Evolutionary conservation across 1,140 invertebrate species (phyloP).

Genomic region (Frieseomelitta varia): DNA sequence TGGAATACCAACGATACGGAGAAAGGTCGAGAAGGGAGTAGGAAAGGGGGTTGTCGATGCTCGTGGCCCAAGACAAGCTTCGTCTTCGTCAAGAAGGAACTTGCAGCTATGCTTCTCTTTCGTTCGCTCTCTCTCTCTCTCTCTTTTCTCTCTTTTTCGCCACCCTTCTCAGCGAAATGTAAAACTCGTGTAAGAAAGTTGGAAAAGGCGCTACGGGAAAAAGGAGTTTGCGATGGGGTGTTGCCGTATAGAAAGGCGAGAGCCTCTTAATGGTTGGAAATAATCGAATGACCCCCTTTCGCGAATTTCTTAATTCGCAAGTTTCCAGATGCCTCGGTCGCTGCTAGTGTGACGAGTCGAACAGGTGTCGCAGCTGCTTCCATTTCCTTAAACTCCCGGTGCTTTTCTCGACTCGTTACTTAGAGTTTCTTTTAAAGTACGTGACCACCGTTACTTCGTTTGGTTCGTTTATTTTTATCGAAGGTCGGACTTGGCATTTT

Average conservation of each 20-base stretch:
- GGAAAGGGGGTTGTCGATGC: not conserved
- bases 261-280: constrained; percentile 72
- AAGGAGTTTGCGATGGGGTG: constrained; percentile 19
- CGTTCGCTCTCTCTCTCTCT: not conserved
- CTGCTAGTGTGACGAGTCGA: not conserved
- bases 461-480: not conserved
- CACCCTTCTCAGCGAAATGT: constrained; percentile 71
- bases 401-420: constrained; percentile 10
- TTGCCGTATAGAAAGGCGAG: constrained; percentile 7
- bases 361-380: constrained; percentile 43
- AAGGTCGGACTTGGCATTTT: not conserved
- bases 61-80: constrained; percentile 45
- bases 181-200: constrained; percentile 80
- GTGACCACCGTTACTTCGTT: not conserved
- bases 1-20: constrained; percentile 77
- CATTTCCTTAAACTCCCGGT: constrained; percentile 28
- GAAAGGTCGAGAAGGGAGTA: constrained; percentile 18
- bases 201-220: constrained; percentile 57
- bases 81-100: constrained; percentile 12
- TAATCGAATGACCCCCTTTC: constrained; percentile 71
- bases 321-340: constrained; percentile 62
- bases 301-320: constrained; percentile 73
- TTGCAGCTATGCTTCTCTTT: not conserved
- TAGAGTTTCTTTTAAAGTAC: not conserved
- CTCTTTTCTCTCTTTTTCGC: not conserved